phyloP scores from a whole-genome alignment of 2,888 invertebrate species.

The Taphrorychus bicolor region DNA sequence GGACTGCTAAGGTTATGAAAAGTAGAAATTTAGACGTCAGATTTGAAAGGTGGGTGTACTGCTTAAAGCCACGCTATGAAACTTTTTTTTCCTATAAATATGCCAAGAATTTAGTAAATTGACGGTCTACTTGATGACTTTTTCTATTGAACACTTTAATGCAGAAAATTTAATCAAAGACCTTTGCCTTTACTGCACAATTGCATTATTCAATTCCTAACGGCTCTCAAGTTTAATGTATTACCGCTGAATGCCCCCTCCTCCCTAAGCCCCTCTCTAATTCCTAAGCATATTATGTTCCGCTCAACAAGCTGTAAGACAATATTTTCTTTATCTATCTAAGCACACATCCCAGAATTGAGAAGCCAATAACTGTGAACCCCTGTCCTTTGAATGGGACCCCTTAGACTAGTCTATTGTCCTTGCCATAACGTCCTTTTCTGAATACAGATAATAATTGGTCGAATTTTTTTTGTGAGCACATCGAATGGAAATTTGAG shows the following conservation, averaged over 20 bases:
- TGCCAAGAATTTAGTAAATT: too few relatives aligned
- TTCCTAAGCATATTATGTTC: conserved; percentile 3
- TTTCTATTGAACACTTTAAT: too few relatives aligned
- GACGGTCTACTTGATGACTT: too few relatives aligned
- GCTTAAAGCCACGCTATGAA: too few relatives aligned
- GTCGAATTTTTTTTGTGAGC: too few relatives aligned
- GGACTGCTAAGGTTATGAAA: too few relatives aligned
- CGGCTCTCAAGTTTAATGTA: neutral
- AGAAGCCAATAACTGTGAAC: conserved; percentile 18
- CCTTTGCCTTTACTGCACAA: too few relatives aligned
- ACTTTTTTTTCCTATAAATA: too few relatives aligned
- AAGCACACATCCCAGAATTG: conserved; percentile 2
- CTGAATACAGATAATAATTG: conserved; percentile 11
- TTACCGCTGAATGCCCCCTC: neutral
- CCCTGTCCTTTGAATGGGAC: conserved; percentile 8
- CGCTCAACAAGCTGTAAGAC: neutral
- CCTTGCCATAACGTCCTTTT: conserved; percentile 21
- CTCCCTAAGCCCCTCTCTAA: neutral
- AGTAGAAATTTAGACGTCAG: too few relatives aligned
- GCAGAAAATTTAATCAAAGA: too few relatives aligned
- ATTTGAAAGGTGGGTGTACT: too few relatives aligned
- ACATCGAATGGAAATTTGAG: too few relatives aligned
- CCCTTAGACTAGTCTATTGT: conserved; percentile 19
- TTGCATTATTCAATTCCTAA: neutral
- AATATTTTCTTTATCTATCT: conserved; percentile 10